Evolutionary conservation across 2,888 invertebrate species (phyloP).

Genomic region (Sphaerophoria rueppellii): DNA sequence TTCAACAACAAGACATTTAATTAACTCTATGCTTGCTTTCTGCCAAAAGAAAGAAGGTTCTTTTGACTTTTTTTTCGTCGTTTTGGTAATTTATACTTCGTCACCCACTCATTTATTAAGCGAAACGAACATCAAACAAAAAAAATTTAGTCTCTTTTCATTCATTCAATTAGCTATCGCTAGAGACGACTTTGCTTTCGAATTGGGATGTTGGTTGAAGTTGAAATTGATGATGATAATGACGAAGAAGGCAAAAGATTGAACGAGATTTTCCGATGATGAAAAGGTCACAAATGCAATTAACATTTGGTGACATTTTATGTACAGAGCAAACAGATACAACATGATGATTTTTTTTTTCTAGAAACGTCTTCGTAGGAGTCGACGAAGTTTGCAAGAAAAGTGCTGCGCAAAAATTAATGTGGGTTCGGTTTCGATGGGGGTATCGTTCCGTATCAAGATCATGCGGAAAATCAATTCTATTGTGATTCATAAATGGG

Average conservation of each 20-base stretch:
- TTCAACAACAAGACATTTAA: conserved; percentile 5
- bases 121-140: background rate
- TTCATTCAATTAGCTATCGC: conserved; percentile 53
- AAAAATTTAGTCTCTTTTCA: conserved; percentile 32
- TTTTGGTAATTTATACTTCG: conserved; percentile 41
- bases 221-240: conserved; percentile 22
- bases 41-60: conserved; percentile 29
- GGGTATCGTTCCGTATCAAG: conserved; percentile 32
- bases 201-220: conserved; percentile 17
- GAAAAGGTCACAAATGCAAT: conserved; percentile 74
- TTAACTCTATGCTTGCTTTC: conserved; percentile 17
- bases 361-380: background rate
- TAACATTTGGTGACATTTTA: conserved; percentile 69
- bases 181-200: conserved; percentile 15
- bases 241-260: conserved; percentile 28
- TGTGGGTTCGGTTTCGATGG: conserved; percentile 13
- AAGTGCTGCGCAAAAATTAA: conserved; percentile 21
- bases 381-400: background rate
- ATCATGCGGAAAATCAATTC: conserved; percentile 37
- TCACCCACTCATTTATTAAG: conserved; percentile 54
- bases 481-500: conserved; percentile 18
- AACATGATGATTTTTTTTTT: too few relatives aligned
- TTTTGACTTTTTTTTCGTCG: conserved; percentile 11
- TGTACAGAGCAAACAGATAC: conserved; percentile 7
- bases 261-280: conserved; percentile 34